Conservation (phyloP, 2,113 vertebrate species). For the Spea bombifrons region DNA sequence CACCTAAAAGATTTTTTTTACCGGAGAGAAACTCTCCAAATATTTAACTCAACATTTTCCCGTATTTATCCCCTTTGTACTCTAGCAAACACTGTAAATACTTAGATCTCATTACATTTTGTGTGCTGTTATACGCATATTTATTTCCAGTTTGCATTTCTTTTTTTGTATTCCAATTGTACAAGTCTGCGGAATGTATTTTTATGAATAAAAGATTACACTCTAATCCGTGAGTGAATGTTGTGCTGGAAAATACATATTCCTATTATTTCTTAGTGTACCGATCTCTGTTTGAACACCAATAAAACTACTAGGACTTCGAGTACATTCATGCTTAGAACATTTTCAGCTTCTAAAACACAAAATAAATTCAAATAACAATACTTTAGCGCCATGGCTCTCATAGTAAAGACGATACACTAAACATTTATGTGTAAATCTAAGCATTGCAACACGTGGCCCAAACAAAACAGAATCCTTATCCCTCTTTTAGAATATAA, state of each 20-base stretch:
- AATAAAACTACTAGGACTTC: not conserved
- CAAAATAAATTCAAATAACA: not conserved
- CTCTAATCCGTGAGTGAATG: not conserved
- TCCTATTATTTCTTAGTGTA: not conserved
- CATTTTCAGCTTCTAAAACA: not conserved
- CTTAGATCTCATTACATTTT: not conserved
- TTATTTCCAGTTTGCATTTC: not conserved
- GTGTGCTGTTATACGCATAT: not conserved
- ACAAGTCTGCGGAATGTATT: not conserved
- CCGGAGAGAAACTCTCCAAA: no score
- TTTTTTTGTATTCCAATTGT: not conserved
- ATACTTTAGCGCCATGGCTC: not conserved
- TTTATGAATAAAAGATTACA: not conserved
- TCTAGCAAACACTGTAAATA: no score
- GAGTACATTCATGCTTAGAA: not conserved
- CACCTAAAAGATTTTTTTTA: no score
- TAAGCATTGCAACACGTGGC: no score
- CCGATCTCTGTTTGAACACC: not conserved
- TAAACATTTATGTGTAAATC: no score
- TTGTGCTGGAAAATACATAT: not conserved
- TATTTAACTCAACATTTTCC: no score
- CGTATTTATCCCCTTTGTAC: no score
- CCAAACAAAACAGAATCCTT: no score
- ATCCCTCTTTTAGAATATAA: no score
- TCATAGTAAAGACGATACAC: not conserved